Percentiles rank a stretch among this genome's conserved stretches.
Conservation (phyloP, 2,113 vertebrate genomes). For the Gracilinanus agilis region DNA sequence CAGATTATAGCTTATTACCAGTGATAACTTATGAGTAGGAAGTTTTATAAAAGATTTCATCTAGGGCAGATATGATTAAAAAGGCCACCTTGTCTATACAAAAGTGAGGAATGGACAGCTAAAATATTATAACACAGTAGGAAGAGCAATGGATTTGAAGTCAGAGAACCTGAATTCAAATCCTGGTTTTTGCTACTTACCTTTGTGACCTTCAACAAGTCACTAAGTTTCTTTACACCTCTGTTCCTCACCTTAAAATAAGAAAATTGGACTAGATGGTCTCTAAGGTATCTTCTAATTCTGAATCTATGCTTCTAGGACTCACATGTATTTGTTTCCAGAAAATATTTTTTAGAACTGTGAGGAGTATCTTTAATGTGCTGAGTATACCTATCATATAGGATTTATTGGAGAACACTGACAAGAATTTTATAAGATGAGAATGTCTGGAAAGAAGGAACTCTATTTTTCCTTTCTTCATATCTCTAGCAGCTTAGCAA, state of each 20-base stretch:
- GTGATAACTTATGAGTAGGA: neutral
- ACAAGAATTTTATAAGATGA: neutral
- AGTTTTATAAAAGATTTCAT: neutral
- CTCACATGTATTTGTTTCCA: neutral
- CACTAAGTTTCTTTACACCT: neutral
- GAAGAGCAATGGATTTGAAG: neutral
- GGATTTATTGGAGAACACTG: neutral
- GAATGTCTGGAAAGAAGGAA: neutral
- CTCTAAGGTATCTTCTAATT: neutral
- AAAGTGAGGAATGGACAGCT: neutral
- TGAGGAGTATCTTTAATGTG: too few relatives aligned
- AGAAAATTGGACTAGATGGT: neutral
- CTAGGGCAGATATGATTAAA: neutral
- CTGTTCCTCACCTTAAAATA: too few relatives aligned
- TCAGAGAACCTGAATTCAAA: neutral
- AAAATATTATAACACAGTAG: neutral
- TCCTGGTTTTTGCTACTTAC: neutral
- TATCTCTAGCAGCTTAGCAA: neutral
- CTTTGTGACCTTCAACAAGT: neutral
- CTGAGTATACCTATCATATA: neutral
- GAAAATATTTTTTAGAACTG: too few relatives aligned
- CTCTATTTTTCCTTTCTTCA: neutral
- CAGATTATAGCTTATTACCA: neutral
- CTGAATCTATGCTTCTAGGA: neutral
- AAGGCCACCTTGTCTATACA: neutral